A percentile compares a stretch with the other conserved stretches of the same genome.
Evolutionary conservation across 1,140 invertebrate species (phyloP).

Genomic region (Aphaenogaster floridana): DNA sequence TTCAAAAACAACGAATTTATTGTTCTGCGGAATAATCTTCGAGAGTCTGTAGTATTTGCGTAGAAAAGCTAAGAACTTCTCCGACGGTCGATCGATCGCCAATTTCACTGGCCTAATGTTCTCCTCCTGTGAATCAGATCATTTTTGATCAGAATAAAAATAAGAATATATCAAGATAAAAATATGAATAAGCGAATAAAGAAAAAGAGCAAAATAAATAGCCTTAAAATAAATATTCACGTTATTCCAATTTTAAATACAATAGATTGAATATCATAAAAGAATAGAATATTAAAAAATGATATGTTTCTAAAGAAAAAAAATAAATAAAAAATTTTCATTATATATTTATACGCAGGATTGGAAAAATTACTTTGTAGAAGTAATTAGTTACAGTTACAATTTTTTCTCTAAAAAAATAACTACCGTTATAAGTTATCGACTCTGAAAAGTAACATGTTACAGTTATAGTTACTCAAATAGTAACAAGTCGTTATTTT

Average conservation of each 20-base stretch:
- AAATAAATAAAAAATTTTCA: neutral
- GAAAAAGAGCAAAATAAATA: neutral
- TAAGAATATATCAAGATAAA: neutral
- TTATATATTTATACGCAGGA: neutral
- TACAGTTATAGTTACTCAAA: too few relatives aligned
- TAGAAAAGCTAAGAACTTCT: slow-evolving; percentile 95
- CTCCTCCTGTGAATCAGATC: slow-evolving; percentile 88
- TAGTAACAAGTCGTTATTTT: too few relatives aligned
- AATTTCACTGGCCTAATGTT: slow-evolving; percentile 90
- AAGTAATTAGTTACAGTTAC: too few relatives aligned
- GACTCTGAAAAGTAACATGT: too few relatives aligned
- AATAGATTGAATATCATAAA: neutral
- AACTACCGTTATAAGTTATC: too few relatives aligned
- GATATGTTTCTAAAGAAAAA: neutral
- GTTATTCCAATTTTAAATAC: neutral
- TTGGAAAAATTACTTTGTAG: too few relatives aligned
- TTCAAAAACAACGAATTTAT: slow-evolving; percentile 95
- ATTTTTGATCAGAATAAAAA: neutral
- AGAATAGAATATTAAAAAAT: neutral
- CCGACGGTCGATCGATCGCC: slow-evolving; percentile 96
- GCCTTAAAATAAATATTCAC: neutral
- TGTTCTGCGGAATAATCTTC: slow-evolving; percentile 92
- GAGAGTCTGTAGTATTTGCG: slow-evolving; percentile 93
- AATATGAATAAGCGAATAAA: neutral
- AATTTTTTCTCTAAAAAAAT: too few relatives aligned